Evolutionary conservation across 2,113 vertebrate species (phyloP), one percentile per base, ranked within the genome.

Genomic region (Porphyrio hochstetteri): DNA sequence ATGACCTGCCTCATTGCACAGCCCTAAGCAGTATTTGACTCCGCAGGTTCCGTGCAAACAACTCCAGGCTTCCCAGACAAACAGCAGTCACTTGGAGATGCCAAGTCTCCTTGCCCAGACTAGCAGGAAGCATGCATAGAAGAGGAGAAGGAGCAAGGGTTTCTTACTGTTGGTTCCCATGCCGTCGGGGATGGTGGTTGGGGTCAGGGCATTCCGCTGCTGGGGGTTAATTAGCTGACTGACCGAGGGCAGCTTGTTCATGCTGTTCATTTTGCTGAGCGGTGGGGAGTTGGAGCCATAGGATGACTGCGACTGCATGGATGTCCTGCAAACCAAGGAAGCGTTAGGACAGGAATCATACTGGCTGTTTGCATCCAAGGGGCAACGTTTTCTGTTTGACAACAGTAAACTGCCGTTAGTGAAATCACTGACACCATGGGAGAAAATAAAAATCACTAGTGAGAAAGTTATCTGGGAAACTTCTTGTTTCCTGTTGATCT

Each of bases 191-290:
- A 99, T 99, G 97, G 98, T 97, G 93, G 99, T 99, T 10, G 99
- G 99, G 68, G 99, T 99, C 96, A 99, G 98, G 24, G 99, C 97
- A 67, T 99, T 99, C 92, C 99, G 98, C 97, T 99, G 99, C 97
- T 99, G 99, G 42, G 99, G 99, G 97, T 99, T 99, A 95, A 99
- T 99, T 55, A 99, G 98, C 97, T 99, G 99, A 97, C 99, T 99
- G 98, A 99, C 99, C 0, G 99, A 99, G n/a, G 99, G 99, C 89
- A 99, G 98, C 97, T 99, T 99, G 99, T 99, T 99, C 98, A 99
- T 98, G 96, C 97, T 98, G 97, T 97, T 98, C 98, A 98, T 98
- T 96, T 99, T 99, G 96, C 98, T 98, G 64, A 99, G 98, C 1
- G 99, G 99, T 1, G 99, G 99, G 48, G 99, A 99, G 96, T 60